Evolutionary conservation across 1,140 invertebrate genomes (phyloP).

Genomic region (Contarinia nasturtii): DNA sequence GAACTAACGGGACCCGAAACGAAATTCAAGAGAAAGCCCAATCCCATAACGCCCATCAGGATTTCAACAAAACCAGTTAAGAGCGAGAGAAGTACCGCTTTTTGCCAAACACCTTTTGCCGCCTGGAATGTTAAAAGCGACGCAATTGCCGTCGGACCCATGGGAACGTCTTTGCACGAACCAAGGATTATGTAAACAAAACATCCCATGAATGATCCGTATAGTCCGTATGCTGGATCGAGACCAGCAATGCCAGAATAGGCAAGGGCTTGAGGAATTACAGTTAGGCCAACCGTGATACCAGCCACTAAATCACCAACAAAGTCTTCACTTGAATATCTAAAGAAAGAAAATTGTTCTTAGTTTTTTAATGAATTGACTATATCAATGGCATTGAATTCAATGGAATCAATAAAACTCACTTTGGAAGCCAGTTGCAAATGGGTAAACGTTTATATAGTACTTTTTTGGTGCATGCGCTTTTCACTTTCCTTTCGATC

Average conservation of each 20-base stretch:
- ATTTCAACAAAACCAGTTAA: slow-evolving; percentile 65
- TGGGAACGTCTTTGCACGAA: slow-evolving; percentile 76
- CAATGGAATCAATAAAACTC: neutral
- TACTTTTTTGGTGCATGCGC: slow-evolving; percentile 38
- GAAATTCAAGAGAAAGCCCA: slow-evolving; percentile 84
- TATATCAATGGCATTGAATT: neutral
- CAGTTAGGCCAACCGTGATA: slow-evolving; percentile 68
- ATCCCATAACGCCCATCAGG: slow-evolving; percentile 67
- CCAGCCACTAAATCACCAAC: slow-evolving; percentile 64
- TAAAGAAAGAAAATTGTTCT: neutral
- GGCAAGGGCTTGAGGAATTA: slow-evolving; percentile 62
- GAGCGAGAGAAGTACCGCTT: slow-evolving; percentile 67
- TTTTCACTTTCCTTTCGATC: slow-evolving; percentile 7
- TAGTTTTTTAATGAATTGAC: neutral
- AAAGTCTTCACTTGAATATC: slow-evolving; percentile 37
- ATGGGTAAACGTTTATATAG: slow-evolving; percentile 51
- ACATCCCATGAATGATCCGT: slow-evolving; percentile 78
- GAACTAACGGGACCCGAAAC: slow-evolving; percentile 85
- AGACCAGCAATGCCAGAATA: slow-evolving; percentile 71
- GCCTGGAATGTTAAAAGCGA: slow-evolving; percentile 68
- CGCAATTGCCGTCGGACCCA: slow-evolving; percentile 76
- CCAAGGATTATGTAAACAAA: slow-evolving; percentile 83
- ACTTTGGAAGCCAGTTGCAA: slow-evolving; percentile 46
- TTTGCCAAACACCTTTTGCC: slow-evolving; percentile 43
- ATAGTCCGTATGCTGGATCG: slow-evolving; percentile 66